phyloP scores from a whole-genome alignment of 2,797 vertebrate species.

The Thripadectes ignobilis region DNA sequence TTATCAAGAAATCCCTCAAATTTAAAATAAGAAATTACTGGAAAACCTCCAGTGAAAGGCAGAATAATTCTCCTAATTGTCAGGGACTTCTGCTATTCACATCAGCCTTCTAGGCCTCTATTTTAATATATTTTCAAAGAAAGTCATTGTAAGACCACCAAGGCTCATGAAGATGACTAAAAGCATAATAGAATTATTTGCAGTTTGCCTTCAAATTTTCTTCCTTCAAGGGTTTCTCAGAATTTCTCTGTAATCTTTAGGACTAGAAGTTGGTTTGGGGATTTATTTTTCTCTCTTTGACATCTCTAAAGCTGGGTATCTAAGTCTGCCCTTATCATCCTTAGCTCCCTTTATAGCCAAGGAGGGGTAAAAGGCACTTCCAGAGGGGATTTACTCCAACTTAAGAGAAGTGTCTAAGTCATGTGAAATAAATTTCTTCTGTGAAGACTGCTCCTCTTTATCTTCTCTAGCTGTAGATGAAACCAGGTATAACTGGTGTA shows the following conservation, averaged over 20 bases:
- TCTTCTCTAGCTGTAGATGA: not conserved
- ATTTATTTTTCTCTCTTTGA: not conserved
- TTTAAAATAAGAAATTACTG: not conserved
- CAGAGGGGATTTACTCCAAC: not conserved
- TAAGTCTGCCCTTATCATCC: not conserved
- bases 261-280: not conserved
- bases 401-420: not conserved
- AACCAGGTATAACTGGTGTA: not conserved
- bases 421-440: not conserved
- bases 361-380: not conserved
- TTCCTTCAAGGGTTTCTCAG: not conserved
- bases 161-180: not conserved
- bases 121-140: not conserved
- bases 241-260: not conserved
- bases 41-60: not conserved
- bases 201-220: not conserved
- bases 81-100: not conserved
- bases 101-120: not conserved
- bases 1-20: not conserved
- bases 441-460: not conserved
- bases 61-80: not conserved
- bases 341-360: not conserved
- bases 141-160: not conserved
- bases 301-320: not conserved
- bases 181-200: not conserved